Evolutionary conservation across 2,888 invertebrate genomes (phyloP), one percentile per base, ranked within the genome.

Genomic region (Ectemnius cavifrons): DNA sequence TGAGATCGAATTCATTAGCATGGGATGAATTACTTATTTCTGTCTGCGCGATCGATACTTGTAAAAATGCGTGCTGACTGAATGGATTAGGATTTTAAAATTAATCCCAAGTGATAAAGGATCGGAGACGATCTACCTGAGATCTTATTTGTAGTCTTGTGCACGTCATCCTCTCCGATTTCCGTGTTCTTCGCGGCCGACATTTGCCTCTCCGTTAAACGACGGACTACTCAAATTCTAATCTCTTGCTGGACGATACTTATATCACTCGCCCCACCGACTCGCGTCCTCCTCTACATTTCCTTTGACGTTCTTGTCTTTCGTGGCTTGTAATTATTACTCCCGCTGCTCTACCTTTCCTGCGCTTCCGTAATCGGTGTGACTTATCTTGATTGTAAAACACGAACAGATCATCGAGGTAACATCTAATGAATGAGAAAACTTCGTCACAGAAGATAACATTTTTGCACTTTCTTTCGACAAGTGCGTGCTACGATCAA

Each of bases 241-340:
- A 75, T 80, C 70, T 63, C 60, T 46, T 68, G 67, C 59, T 70
- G 70, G 45, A 74, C 67, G 57, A 73, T 72, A 77, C 66, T 77
- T 80, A 77, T 80, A 80, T 77, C 66, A 16, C 45, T 27, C 66
- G 63, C 80, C 79, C 80, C 74, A 71, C 77, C 66, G 49, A 18
- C 57, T 63, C 47, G 66, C 63, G 60, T 69, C 77, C 58, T 60
- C 70, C 69, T 79, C 52, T 52, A 52, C 37, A 37, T 47, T 27
- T 23, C 47, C 63, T 58, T 37, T 47, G n/a, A 14, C 49, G 14
- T 60, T 37, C 57, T 60, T 23, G 63, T 47, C 11, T 47, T 60
- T n/a, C 13, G 5, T 16, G n/a, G 1, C 52, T 16, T 52, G 16
- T 52, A 11, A 16, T 14, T 16, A 59, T 11, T 27, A 20, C 37